These are phyloP conservation scores for Cylloceria caligata DNA, from an alignment of 2,888 invertebrate species.

Conservation along the genomic window DNA sequence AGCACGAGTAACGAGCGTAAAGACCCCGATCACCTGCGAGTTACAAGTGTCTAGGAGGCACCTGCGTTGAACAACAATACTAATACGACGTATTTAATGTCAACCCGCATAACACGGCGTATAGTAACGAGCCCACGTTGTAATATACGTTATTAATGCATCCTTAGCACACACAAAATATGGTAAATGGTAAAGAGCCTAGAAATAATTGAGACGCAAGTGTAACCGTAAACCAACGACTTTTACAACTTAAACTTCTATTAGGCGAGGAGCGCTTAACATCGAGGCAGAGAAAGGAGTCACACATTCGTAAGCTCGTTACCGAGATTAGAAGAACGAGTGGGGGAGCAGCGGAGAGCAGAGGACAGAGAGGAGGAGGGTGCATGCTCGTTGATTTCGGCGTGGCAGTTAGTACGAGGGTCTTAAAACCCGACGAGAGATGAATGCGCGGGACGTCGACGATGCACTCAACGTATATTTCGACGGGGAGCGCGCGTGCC, in stretches of 20 bases:
- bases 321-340: neutral
- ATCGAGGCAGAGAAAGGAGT: neutral
- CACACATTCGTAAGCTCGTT: conserved; percentile 50
- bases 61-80: conserved; percentile 54
- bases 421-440: conserved; percentile 76
- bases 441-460: conserved; percentile 80
- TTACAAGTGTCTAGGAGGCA: conserved; percentile 47
- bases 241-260: conserved; percentile 22
- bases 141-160: conserved; percentile 1
- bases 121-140: conserved; percentile 5
- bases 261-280: neutral
- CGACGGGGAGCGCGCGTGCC: conserved; percentile 68
- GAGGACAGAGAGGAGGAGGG: neutral
- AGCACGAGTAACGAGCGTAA: conserved; percentile 64
- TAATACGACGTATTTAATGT: conserved; percentile 10
- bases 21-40: conserved; percentile 75
- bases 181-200: neutral
- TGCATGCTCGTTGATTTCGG: conserved; percentile 44
- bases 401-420: conserved; percentile 62
- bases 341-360: too few species aligned
- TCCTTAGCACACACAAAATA: neutral
- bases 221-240: conserved; percentile 36
- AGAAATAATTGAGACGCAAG: conserved; percentile 17
- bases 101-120: conserved; percentile 32
- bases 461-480: conserved; percentile 81